phyloP scores from a whole-genome alignment of 92 coral and sea anemone genomes.

The Parazoanthus darwini region DNA sequence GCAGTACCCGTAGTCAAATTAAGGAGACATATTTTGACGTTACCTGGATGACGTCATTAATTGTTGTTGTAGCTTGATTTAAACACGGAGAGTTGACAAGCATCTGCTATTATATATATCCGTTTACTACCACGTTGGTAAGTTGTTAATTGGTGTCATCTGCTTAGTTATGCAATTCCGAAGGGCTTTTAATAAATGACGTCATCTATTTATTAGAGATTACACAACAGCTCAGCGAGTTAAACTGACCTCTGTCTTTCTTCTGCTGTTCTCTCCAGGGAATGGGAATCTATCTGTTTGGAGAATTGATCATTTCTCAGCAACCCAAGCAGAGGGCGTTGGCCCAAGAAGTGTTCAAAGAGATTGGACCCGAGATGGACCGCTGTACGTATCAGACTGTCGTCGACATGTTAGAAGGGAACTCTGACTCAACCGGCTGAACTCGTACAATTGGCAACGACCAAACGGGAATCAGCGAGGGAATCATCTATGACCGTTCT shows the following conservation, averaged over 20 bases:
- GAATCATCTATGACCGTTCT: not conserved
- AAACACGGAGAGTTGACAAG: too few relatives aligned
- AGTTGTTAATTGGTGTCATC: too few relatives aligned
- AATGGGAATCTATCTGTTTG: conserved; percentile 96
- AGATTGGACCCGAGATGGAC: conserved; percentile 92
- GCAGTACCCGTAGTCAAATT: too few relatives aligned
- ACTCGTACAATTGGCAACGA: too few relatives aligned
- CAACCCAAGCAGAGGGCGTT: conserved; percentile 84
- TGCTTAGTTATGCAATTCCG: too few relatives aligned
- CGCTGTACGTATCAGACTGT: conserved; percentile 93
- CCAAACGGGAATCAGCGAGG: not conserved
- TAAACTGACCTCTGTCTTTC: not conserved
- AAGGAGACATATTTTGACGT: too few relatives aligned
- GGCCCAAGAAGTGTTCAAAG: conserved; percentile 79
- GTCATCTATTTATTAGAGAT: too few relatives aligned
- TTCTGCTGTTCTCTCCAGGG: conserved; percentile 54
- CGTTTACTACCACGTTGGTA: too few relatives aligned
- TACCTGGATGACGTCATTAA: too few relatives aligned
- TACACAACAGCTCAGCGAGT: not conserved
- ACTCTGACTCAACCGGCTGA: conserved; percentile 17
- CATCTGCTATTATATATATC: too few relatives aligned
- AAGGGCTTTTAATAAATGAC: too few relatives aligned
- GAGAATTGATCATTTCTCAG: conserved; percentile 88
- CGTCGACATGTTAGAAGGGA: conserved; percentile 91
- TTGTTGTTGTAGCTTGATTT: too few relatives aligned